Percentiles rank a stretch among this genome's conserved stretches.
Evolutionary conservation across 1,140 invertebrate species (phyloP).

Genomic region (Stenopsyche tienmushanensis): DNA sequence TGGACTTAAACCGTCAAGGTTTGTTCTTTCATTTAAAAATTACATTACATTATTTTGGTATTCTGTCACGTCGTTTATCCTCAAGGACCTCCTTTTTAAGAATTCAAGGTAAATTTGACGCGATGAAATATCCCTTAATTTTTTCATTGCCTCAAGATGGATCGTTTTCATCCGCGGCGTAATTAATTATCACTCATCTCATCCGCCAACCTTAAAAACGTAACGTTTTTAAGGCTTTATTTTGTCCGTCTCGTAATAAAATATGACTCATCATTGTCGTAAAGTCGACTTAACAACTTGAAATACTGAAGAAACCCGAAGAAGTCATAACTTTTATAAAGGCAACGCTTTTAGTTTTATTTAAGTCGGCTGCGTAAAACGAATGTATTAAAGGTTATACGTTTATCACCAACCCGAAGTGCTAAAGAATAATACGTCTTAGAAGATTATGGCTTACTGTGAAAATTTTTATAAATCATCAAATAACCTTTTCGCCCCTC

Average conservation of each 20-base stretch:
- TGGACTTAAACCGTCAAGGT: too few relatives aligned
- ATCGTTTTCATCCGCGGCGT: slow-evolving; percentile 6
- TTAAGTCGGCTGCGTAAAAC: slow-evolving; percentile 6
- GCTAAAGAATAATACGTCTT: too few relatives aligned
- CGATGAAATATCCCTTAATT: background rate
- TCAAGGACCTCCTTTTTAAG: background rate
- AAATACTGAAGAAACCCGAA: background rate
- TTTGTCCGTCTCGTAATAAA: slow-evolving; percentile 4
- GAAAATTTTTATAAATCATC: too few relatives aligned
- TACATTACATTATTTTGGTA: too few relatives aligned
- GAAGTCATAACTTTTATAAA: slow-evolving; percentile 19
- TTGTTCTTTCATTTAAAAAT: too few relatives aligned
- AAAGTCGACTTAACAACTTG: slow-evolving; percentile 9
- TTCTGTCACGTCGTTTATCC: too few relatives aligned
- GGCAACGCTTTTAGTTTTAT: slow-evolving; percentile 24
- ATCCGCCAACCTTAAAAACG: background rate
- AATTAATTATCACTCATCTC: slow-evolving; percentile 13
- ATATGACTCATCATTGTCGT: slow-evolving; percentile 14
- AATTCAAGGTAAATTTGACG: background rate
- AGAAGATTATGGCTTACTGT: too few relatives aligned
- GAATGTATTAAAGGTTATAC: background rate
- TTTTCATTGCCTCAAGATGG: background rate
- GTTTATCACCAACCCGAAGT: too few relatives aligned
- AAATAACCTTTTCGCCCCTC: too few relatives aligned
- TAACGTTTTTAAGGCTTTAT: background rate